phyloP scores from a whole-genome alignment of 2,888 invertebrate genomes.

The Alviniconcha strummeri region DNA sequence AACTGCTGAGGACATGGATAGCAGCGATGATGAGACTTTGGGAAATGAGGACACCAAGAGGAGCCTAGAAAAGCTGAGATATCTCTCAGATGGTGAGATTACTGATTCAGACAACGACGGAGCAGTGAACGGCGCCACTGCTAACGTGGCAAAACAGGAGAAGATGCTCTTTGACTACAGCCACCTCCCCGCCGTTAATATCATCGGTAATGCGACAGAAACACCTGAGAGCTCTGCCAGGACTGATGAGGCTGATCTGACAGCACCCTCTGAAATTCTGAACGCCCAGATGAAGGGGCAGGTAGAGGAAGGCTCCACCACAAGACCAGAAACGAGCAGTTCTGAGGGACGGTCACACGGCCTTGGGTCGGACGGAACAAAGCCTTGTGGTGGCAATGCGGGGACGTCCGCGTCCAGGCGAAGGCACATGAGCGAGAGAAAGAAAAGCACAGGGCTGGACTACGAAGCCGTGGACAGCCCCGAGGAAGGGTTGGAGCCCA shows the following conservation, averaged over 20 bases:
- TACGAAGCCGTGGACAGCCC: no score
- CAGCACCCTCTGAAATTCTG: no score
- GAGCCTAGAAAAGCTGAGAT: not conserved
- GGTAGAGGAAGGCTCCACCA: no score
- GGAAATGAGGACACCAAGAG: no score
- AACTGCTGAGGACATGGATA: not conserved
- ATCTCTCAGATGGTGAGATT: slow-evolving; percentile 5
- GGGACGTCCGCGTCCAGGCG: no score
- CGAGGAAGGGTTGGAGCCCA: not conserved
- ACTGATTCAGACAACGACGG: not conserved
- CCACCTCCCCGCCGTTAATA: not conserved
- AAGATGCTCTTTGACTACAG: slow-evolving; percentile 10
- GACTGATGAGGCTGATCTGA: not conserved
- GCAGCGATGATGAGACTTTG: not conserved
- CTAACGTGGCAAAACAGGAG: not conserved
- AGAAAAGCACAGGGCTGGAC: no score
- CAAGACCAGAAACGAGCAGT: no score
- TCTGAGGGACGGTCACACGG: no score
- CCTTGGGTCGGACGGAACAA: no score
- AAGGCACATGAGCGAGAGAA: no score
- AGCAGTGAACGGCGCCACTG: not conserved
- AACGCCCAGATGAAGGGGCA: no score
- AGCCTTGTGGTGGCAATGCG: no score
- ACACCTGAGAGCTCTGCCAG: not conserved
- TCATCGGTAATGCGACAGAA: not conserved